These are phyloP conservation scores for Ptiloglossa arizonensis DNA, from an alignment of 1,140 invertebrate species.

Conservation along the genomic window DNA sequence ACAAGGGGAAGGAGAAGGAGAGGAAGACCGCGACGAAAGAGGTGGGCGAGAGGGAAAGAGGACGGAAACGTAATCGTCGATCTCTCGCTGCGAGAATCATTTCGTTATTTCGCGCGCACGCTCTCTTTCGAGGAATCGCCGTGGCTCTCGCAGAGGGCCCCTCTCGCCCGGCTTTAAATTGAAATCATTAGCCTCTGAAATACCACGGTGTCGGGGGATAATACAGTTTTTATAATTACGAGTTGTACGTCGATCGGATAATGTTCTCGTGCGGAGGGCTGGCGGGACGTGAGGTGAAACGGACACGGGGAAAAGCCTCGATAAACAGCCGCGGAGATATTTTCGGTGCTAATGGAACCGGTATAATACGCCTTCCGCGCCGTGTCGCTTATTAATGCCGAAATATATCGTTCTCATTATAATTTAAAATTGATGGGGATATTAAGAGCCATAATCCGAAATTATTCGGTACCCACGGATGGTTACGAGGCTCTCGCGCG, in stretches of 20 bases:
- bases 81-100: conserved; percentile 64
- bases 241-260: conserved; percentile 10
- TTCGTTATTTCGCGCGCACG: conserved; percentile 60
- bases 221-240: conserved; percentile 36
- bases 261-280: neutral
- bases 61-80: conserved; percentile 60
- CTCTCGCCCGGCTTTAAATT: conserved; percentile 44
- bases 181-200: conserved; percentile 52
- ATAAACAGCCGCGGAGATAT: conserved; percentile 9
- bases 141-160: conserved; percentile 15
- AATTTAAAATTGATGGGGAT: conserved; percentile 34
- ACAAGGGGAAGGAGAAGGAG: neutral
- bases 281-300: no score
- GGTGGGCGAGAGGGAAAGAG: conserved; percentile 8
- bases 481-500: conserved; percentile 9
- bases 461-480: conserved; percentile 23
- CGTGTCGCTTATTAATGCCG: conserved; percentile 32
- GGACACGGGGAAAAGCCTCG: conserved; percentile 5
- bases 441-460: conserved; percentile 18
- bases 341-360: conserved; percentile 23
- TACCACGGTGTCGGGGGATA: conserved; percentile 45
- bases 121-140: conserved; percentile 60
- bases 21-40: neutral
- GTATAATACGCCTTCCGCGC: conserved; percentile 24
- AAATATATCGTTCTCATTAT: conserved; percentile 40